These are phyloP conservation scores for Cossypha heuglini DNA, from an alignment of 2,797 vertebrate genomes.

Conservation along the genomic window DNA sequence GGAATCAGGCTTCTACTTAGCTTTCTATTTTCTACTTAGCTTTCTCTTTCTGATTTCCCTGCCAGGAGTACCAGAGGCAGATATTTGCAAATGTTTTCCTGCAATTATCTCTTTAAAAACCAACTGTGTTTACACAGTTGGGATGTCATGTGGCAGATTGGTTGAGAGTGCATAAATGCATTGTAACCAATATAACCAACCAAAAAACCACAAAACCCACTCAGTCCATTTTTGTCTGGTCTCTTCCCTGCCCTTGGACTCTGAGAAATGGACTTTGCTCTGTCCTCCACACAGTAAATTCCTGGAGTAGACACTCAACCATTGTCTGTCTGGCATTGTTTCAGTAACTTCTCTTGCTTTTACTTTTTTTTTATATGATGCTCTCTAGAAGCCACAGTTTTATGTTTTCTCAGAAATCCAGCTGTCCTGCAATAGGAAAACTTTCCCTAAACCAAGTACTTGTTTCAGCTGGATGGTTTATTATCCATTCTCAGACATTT, in stretches of 20 bases:
- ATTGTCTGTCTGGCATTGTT: neutral
- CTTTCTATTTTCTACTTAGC: neutral
- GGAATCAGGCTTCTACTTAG: neutral
- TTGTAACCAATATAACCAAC: neutral
- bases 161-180: neutral
- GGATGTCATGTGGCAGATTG: neutral
- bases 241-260: neutral
- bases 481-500: neutral
- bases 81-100: slow-evolving; percentile 24
- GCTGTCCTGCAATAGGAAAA: neutral
- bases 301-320: neutral
- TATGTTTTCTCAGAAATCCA: neutral
- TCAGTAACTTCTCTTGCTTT: neutral
- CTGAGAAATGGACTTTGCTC: neutral
- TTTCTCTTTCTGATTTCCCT: neutral
- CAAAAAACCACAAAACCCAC: neutral
- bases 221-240: neutral
- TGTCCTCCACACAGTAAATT: neutral
- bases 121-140: neutral
- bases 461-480: neutral
- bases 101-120: slow-evolving; percentile 26
- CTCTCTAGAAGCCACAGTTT: neutral
- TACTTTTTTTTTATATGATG: neutral
- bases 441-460: neutral
- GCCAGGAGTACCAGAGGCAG: neutral